Percentiles rank a stretch among this genome's conserved stretches.
Conservation (phyloP, 2,113 vertebrate species). For the Nesoenas mayeri region DNA sequence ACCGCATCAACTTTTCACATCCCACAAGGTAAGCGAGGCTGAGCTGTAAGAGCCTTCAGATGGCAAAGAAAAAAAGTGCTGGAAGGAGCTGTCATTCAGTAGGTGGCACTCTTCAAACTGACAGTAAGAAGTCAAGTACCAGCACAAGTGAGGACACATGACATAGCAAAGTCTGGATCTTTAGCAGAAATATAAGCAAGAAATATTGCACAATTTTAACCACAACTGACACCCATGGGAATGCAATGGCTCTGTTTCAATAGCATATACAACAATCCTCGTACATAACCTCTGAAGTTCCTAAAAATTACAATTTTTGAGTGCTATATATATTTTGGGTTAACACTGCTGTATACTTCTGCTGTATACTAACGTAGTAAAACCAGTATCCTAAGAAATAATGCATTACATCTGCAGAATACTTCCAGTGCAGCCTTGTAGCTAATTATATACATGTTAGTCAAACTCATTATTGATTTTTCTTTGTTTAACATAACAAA, state of each 20-base stretch:
- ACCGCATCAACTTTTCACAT: not conserved
- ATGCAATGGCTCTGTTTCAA: not conserved
- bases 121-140: not conserved
- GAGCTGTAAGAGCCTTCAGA: not conserved
- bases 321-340: not conserved
- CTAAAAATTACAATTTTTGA: not conserved
- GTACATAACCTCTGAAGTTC: not conserved
- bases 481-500: not conserved
- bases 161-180: not conserved
- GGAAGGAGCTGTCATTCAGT: not conserved
- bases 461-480: not conserved
- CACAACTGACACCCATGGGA: not conserved
- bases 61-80: not conserved
- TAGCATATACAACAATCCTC: not conserved
- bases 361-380: not conserved
- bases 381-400: not conserved
- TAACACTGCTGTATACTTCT: not conserved
- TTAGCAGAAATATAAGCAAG: not conserved
- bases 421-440: not conserved
- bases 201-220: not conserved
- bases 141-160: not conserved
- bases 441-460: not conserved
- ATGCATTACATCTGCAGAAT: not conserved
- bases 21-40: not conserved
- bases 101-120: constrained; percentile 45